These are phyloP conservation scores for Melanostigma gelatinosum DNA, from an alignment of 2,113 vertebrate genomes.

Conservation along the genomic window DNA sequence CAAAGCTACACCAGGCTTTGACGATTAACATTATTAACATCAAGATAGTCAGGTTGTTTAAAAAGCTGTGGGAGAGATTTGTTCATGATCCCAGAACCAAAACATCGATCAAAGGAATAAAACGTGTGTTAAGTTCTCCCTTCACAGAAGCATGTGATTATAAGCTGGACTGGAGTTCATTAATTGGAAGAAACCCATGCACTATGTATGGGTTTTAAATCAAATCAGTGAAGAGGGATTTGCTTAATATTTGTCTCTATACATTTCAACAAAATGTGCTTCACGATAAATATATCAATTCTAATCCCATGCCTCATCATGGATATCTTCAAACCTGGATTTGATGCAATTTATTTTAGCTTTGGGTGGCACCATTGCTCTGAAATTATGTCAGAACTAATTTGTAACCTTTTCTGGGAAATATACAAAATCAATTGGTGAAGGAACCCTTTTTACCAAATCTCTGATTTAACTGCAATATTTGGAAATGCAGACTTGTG, in stretches of 20 bases:
- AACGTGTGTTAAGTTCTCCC: conserved; percentile 39
- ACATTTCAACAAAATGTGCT: conserved; percentile 15
- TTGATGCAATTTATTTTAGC: conserved; percentile 6
- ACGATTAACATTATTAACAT: conserved; percentile 33
- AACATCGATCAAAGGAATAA: conserved; percentile 58
- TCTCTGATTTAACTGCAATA: too few species aligned
- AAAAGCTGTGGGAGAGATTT: conserved; percentile 37
- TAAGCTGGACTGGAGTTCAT: conserved; percentile 25
- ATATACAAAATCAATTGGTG: neutral
- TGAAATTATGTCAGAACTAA: neutral
- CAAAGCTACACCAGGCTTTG: conserved; percentile 12
- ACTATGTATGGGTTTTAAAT: conserved; percentile 28
- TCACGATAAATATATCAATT: neutral
- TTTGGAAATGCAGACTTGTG: too few species aligned
- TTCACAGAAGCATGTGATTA: conserved; percentile 34
- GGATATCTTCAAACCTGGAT: neutral
- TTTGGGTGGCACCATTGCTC: neutral
- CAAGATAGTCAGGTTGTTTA: conserved; percentile 31
- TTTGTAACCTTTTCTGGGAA: neutral
- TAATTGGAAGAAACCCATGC: conserved; percentile 18
- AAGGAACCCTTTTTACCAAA: neutral
- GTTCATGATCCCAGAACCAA: conserved; percentile 47
- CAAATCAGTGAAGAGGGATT: conserved; percentile 12
- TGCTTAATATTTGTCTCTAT: conserved; percentile 24
- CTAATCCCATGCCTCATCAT: neutral